Conservation (phyloP, 2,888 invertebrate species). For the Troilus luridus region DNA sequence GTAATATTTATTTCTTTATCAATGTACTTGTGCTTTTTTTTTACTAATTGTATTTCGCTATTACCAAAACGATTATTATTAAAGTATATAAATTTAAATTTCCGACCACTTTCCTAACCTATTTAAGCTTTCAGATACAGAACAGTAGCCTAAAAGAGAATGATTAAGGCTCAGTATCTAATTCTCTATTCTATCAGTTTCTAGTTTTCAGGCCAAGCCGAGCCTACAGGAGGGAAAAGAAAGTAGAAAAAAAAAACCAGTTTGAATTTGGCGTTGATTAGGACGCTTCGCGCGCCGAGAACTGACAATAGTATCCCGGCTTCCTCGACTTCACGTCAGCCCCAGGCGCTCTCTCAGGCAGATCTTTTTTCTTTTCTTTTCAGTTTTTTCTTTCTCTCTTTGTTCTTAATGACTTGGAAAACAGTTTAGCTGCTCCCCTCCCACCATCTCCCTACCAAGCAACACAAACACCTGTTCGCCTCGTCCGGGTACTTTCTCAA, state of each 20-base stretch:
- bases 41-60: background rate
- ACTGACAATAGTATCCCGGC: constrained; percentile 19
- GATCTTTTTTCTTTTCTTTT: constrained; percentile 25
- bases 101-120: background rate
- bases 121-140: background rate
- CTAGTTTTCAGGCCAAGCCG: background rate
- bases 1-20: background rate
- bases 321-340: background rate
- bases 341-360: constrained; percentile 2
- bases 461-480: constrained; percentile 55
- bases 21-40: background rate
- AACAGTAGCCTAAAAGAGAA: background rate
- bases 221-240: background rate
- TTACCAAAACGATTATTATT: background rate
- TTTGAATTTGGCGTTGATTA: constrained; percentile 34
- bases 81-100: background rate
- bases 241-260: background rate
- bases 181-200: background rate
- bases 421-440: constrained; percentile 50
- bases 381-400: constrained; percentile 30
- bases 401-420: constrained; percentile 58
- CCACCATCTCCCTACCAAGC: background rate
- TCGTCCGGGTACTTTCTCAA: background rate
- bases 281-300: background rate
- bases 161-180: background rate